Evolutionary conservation across 2,113 vertebrate genomes (phyloP), one percentile per base, ranked within the genome.

Genomic region (Alces alces): DNA sequence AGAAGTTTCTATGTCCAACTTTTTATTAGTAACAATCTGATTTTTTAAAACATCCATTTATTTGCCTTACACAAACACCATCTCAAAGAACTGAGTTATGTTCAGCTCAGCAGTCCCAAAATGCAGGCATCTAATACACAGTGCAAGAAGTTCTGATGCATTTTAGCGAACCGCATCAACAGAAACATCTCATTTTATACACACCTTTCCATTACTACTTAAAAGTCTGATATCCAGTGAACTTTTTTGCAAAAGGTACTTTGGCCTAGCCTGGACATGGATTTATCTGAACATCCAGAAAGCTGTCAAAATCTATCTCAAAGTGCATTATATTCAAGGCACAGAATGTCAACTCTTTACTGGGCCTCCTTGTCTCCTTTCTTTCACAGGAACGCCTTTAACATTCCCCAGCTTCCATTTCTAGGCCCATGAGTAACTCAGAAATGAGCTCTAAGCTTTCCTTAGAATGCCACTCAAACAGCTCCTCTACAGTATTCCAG

Each of bases 381-480:
- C 84, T 82, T 73, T 86, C 92, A 54, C 64, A 54, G 73, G 52
- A 91, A 88, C 76, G 95, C 60, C 96, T 95, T 89, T 60, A 82
- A 79, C 25, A 91, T 83, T 89, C 66, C 86, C 78, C 36, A 36
- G 83, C 93, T 84, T 80, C 91, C 95, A 94, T 85, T 97, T 98
- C 98, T 96, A 89, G 94, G 83, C 95, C 93, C 97, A n/a, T 94
- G 95, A 98, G 78, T 97, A 95, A 94, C 95, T 43, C 82, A 92
- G 95, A 94, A 64, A 92, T 4, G 47, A 76, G 93, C 82, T 88
- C 87, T 64, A 93, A 66, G 96, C 93, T 97, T 96, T 57, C 92
- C 50, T 64, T 6, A 73, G 54, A 94, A 78, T 17, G 96, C 57
- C 66, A 54, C 70, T 94, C 89, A 47, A 70, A 92, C 58, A 87